These are phyloP conservation scores for Drosophila mimica DNA, from an alignment of 2,888 invertebrate genomes.

Conservation along the genomic window DNA sequence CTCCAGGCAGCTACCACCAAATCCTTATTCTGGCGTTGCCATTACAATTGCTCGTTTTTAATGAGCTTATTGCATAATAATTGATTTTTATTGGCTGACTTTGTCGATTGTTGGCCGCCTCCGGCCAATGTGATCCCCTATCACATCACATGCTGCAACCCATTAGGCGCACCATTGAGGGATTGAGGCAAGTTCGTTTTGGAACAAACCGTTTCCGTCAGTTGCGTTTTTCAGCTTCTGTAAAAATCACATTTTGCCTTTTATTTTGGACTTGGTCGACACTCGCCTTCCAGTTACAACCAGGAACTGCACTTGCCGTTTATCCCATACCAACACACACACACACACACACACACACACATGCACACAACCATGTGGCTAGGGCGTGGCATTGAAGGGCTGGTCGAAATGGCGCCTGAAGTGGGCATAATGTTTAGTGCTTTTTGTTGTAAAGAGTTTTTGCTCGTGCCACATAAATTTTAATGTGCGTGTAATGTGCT, in stretches of 20 bases:
- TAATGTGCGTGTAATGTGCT: slow-evolving; percentile 69
- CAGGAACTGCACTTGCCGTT: slow-evolving; percentile 40
- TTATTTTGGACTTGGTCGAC: slow-evolving; percentile 28
- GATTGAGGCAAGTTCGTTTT: not conserved
- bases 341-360: not conserved
- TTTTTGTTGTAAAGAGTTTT: slow-evolving; percentile 75
- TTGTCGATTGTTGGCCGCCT: slow-evolving; percentile 2
- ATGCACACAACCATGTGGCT: not conserved
- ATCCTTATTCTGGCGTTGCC: not conserved
- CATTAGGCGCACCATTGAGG: not conserved
- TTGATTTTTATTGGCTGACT: slow-evolving; percentile 59
- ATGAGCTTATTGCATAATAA: slow-evolving; percentile 67
- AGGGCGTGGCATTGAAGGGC: slow-evolving; percentile 44
- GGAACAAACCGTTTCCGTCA: not conserved
- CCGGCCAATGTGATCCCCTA: not conserved
- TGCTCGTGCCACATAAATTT: slow-evolving; percentile 65
- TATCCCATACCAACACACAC: slow-evolving; percentile 34
- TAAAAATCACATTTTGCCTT: slow-evolving; percentile 19
- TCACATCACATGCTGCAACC: not conserved
- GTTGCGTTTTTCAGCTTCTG: not conserved
- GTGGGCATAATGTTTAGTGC: slow-evolving; percentile 74
- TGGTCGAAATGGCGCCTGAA: slow-evolving; percentile 31
- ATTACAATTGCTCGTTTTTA: slow-evolving; percentile 33
- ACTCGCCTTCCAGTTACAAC: slow-evolving; percentile 16
- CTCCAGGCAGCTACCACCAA: not conserved